A percentile compares a stretch with the other conserved stretches of the same genome.
These are phyloP conservation scores for Siniperca knerii DNA, from an alignment of 2,113 vertebrate genomes.

Conservation along the genomic window DNA sequence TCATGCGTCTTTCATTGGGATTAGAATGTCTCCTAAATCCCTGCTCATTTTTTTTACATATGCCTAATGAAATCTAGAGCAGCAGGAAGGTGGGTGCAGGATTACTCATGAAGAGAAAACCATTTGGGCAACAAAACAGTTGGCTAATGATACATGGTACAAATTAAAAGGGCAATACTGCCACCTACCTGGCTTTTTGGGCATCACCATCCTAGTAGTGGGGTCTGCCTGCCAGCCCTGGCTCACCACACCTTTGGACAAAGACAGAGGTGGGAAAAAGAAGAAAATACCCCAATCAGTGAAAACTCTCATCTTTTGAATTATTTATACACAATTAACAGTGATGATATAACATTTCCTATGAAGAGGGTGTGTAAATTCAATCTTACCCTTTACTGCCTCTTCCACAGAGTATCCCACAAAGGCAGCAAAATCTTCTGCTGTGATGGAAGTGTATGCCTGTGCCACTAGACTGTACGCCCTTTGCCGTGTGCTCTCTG, in stretches of 20 bases:
- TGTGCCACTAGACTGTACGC: constrained; percentile 95
- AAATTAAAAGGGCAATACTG: constrained; percentile 58
- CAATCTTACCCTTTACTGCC: constrained; percentile 91
- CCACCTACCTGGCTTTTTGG: constrained; percentile 96
- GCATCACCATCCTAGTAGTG: constrained; percentile 95
- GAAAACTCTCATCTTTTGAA: background rate
- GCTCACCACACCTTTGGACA: constrained; percentile 88
- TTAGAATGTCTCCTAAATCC: constrained; percentile 17
- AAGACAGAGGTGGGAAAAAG: background rate
- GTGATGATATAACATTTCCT: background rate
- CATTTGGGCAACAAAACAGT: background rate
- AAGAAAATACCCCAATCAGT: background rate
- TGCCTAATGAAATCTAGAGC: constrained; percentile 4
- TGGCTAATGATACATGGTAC: background rate
- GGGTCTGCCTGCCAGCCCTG: constrained; percentile 98
- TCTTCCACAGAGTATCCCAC: constrained; percentile 97
- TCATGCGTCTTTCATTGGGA: background rate
- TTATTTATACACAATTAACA: background rate
- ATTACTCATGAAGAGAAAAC: background rate
- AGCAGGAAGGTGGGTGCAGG: background rate
- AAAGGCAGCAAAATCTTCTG: constrained; percentile 95
- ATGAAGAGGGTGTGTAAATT: background rate
- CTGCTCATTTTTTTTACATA: constrained; percentile 9
- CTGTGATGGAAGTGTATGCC: constrained; percentile 95
- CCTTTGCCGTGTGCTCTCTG: constrained; percentile 91